Percentiles rank a stretch among this genome's conserved stretches.
Evolutionary conservation across 2,888 invertebrate genomes (phyloP).

Genomic region (Ophion ellenae): DNA sequence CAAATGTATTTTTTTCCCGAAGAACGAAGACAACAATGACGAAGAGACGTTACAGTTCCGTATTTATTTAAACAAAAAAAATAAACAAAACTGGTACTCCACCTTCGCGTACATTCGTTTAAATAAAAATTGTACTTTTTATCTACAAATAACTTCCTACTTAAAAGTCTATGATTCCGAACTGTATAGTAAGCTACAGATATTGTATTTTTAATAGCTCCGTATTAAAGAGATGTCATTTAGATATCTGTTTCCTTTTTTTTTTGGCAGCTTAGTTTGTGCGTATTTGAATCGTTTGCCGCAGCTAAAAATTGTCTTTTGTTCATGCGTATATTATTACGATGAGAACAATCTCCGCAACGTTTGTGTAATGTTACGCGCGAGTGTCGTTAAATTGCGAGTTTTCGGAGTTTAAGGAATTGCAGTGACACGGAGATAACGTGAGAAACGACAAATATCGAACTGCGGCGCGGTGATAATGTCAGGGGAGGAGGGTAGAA

Average conservation of each 20-base stretch:
- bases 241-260: slow-evolving; percentile 38
- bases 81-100: slow-evolving; percentile 63
- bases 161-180: slow-evolving; percentile 53
- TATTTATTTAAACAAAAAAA: slow-evolving; percentile 71
- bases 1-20: slow-evolving; percentile 47
- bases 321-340: neutral
- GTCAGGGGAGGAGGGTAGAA: slow-evolving; percentile 29
- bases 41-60: slow-evolving; percentile 59
- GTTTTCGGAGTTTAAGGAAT: slow-evolving; percentile 52
- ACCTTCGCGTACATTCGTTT: slow-evolving; percentile 71
- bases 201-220: slow-evolving; percentile 66
- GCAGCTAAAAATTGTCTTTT: slow-evolving; percentile 46
- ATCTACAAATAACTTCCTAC: slow-evolving; percentile 73
- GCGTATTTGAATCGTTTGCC: slow-evolving; percentile 68
- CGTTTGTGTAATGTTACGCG: slow-evolving; percentile 22
- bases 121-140: slow-evolving; percentile 74
- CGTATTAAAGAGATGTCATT: slow-evolving; percentile 67
- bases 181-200: slow-evolving; percentile 54
- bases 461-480: slow-evolving; percentile 40
- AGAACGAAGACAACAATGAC: slow-evolving; percentile 54
- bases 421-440: slow-evolving; percentile 2
- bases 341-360: neutral
- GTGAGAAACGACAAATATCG: slow-evolving; percentile 34
- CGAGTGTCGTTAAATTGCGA: slow-evolving; percentile 52
- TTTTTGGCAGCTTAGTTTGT: slow-evolving; percentile 78